Evolutionary conservation across 2,113 vertebrate genomes (phyloP), one percentile per base, ranked within the genome.

Genomic region (Anolis sagrei): DNA sequence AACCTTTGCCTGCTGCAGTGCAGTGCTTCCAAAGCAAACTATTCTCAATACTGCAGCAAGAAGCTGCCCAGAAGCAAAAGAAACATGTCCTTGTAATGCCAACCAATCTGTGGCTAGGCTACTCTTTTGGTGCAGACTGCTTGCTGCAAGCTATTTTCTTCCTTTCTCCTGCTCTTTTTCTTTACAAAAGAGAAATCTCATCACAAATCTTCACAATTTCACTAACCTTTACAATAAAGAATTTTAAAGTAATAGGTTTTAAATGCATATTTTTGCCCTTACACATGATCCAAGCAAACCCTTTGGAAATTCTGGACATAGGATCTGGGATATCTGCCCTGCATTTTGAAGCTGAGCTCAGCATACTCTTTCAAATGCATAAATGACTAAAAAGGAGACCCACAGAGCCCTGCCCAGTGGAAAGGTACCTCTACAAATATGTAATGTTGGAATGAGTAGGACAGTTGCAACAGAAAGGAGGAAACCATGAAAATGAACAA

Each of bases 81-180:
- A 77, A 23, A 23, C 2, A 48, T 34, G 32, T 23, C 36, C 70
- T 49, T 39, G 74, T 39, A 79, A 76, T 72, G 76, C 72, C 79
- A 6, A 0, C 29, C 79, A 58, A 51, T 19, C 62, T 0, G 0
- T 39, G 77, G 29, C 27, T 54, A 61, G 77, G 29, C 27, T 54
- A 61, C 0, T 0, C 48, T 49, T 86, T n/a, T 64, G 29, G 54
- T 36, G 29, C 62, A 77, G 36, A 39, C 4, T 44, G 72, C 62
- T 34, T 27, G 39, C 69, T 44, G 29, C 48, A 66, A 81, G 6
- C 14, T n/a, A 51, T 86, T 76, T 76, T 68, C 11, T 8, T 54
- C 27, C 18, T 48, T 66, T 5, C 19, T 51, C 62, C 5, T 48
- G 7, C 44, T 29, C 9, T 58, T 36, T 44, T 18, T 62, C 36